Percentiles rank a stretch among this genome's conserved stretches.
Conservation (phyloP, 1,140 invertebrate species). For the Lordiphosa clarofinis region DNA sequence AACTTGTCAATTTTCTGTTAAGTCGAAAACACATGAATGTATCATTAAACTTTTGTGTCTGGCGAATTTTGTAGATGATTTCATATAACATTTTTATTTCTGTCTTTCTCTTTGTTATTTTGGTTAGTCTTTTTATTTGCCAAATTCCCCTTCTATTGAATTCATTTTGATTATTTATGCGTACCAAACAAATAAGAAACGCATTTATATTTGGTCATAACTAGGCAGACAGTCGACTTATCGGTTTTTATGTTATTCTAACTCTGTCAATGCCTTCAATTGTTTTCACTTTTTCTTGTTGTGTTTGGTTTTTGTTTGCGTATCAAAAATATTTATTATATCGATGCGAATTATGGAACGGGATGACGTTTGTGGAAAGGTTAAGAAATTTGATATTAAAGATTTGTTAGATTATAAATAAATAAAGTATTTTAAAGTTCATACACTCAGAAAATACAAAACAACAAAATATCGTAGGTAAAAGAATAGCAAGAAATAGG, state of each 20-base stretch:
- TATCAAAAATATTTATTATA: slow-evolving; percentile 17
- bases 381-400: neutral
- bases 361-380: slow-evolving; percentile 6
- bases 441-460: no score
- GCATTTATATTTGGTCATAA: slow-evolving; percentile 21
- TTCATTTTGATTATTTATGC: slow-evolving; percentile 59
- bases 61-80: no score
- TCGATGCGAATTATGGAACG: slow-evolving; percentile 10
- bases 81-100: slow-evolving; percentile 58
- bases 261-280: slow-evolving; percentile 29
- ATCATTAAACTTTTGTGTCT: slow-evolving; percentile 63
- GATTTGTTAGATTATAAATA: no score
- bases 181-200: slow-evolving; percentile 53
- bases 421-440: no score
- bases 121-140: slow-evolving; percentile 50
- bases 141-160: slow-evolving; percentile 30
- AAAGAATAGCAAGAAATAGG: no score
- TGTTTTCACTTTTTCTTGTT: slow-evolving; percentile 41
- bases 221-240: slow-evolving; percentile 24
- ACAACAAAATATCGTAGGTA: no score
- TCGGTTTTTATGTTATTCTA: slow-evolving; percentile 15
- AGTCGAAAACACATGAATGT: slow-evolving; percentile 59
- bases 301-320: slow-evolving; percentile 6
- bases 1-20: slow-evolving; percentile 35
- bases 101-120: slow-evolving; percentile 33